Conservation (phyloP, 2,113 vertebrate genomes). For the Neogobius melanostomus region DNA sequence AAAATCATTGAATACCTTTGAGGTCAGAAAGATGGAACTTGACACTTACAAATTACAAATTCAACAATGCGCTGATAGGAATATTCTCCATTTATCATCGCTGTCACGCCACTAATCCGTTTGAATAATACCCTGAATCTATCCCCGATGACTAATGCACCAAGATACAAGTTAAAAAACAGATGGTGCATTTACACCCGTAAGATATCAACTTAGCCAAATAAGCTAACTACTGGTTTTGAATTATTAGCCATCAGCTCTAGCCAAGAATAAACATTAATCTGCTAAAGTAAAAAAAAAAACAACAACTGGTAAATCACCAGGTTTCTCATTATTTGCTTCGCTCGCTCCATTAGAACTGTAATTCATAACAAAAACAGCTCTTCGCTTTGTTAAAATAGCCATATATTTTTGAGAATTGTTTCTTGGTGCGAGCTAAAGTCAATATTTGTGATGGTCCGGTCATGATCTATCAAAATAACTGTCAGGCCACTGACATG, state of each 20-base stretch:
- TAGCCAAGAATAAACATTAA: slow-evolving; percentile 35
- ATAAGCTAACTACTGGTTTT: slow-evolving; percentile 23
- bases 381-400: slow-evolving; percentile 10
- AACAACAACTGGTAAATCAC: no score
- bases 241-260: slow-evolving; percentile 53
- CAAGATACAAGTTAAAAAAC: slow-evolving; percentile 1
- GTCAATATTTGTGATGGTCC: not conserved
- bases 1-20: not conserved
- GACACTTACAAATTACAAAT: not conserved
- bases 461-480: slow-evolving; percentile 18
- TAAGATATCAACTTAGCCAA: slow-evolving; percentile 28
- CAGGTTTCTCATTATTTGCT: slow-evolving; percentile 18
- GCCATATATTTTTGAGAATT: not conserved
- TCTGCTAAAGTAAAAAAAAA: slow-evolving; percentile 38
- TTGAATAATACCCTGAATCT: not conserved
- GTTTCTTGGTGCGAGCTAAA: slow-evolving; percentile 1
- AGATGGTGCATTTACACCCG: not conserved
- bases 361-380: slow-evolving; percentile 22
- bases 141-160: slow-evolving; percentile 20
- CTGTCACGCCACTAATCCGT: slow-evolving; percentile 1
- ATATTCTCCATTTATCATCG: not conserved
- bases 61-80: not conserved
- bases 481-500: slow-evolving; percentile 1
- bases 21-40: not conserved
- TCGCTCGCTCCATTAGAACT: slow-evolving; percentile 20